Conservation (phyloP, 2,797 vertebrate genomes). For the Sebastes dallii region DNA sequence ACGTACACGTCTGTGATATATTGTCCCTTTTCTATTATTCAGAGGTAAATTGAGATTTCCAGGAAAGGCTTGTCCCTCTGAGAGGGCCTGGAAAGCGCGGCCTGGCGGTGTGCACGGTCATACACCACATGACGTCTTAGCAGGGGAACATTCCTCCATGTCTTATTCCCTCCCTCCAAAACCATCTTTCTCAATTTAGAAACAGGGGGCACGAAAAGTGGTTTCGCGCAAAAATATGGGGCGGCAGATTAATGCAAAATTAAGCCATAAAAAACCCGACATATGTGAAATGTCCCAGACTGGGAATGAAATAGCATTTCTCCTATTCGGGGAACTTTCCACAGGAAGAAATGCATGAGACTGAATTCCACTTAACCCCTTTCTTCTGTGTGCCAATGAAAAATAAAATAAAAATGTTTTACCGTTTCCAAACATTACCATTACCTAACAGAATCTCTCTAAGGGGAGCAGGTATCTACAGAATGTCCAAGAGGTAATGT, state of each 20-base stretch:
- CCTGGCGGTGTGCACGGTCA: slow-evolving; percentile 71
- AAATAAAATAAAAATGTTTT: slow-evolving; percentile 30
- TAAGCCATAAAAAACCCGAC: slow-evolving; percentile 68
- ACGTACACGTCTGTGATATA: slow-evolving; percentile 48
- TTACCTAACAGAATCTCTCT: slow-evolving; percentile 45
- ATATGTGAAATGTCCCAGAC: slow-evolving; percentile 66
- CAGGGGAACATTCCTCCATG: slow-evolving; percentile 78
- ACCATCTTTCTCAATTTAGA: slow-evolving; percentile 74
- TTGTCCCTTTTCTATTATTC: slow-evolving; percentile 61
- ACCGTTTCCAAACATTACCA: slow-evolving; percentile 50
- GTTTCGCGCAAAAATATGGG: slow-evolving; percentile 58
- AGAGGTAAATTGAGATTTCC: slow-evolving; percentile 77
- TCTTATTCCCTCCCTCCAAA: slow-evolving; percentile 68
- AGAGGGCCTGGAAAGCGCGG: slow-evolving; percentile 59
- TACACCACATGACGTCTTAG: slow-evolving; percentile 76
- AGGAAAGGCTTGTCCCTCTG: slow-evolving; percentile 68
- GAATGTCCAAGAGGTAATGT: slow-evolving; percentile 51
- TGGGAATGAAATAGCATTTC: slow-evolving; percentile 64
- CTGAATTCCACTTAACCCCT: slow-evolving; percentile 65
- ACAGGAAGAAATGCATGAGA: slow-evolving; percentile 66
- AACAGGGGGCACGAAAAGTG: slow-evolving; percentile 61
- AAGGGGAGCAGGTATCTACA: slow-evolving; percentile 51
- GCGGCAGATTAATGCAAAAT: slow-evolving; percentile 69
- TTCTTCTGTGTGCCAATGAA: slow-evolving; percentile 42
- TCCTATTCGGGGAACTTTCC: slow-evolving; percentile 72